Percentiles rank a stretch among this genome's conserved stretches.
Conservation (phyloP, 1,140 invertebrate genomes). For the Saxidomus purpurata region DNA sequence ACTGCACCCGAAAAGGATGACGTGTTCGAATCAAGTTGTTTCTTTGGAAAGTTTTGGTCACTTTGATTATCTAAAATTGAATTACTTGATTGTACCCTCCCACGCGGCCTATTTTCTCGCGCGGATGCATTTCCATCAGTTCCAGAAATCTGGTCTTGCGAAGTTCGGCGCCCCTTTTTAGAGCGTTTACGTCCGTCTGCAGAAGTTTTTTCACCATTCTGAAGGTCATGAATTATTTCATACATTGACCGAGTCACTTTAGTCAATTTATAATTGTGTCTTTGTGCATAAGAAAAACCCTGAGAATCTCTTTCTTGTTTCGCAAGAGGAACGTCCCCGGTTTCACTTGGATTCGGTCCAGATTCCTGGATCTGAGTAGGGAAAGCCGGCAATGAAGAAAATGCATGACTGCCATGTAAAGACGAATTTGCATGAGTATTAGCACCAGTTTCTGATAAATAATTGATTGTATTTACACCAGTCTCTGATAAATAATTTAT, state of each 20-base stretch:
- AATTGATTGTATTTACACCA: conserved; percentile 10
- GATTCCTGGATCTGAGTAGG: conserved; percentile 29
- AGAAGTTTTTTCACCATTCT: conserved; percentile 65
- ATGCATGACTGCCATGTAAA: conserved; percentile 28
- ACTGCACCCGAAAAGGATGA: conserved; percentile 40
- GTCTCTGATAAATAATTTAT: conserved; percentile 48
- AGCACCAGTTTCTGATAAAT: conserved; percentile 62
- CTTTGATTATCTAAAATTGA: conserved; percentile 17
- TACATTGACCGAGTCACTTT: conserved; percentile 79
- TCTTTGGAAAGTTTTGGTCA: conserved; percentile 3
- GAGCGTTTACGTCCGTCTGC: conserved; percentile 57
- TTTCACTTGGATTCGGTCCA: background rate
- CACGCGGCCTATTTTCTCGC: conserved; percentile 39
- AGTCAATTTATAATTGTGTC: conserved; percentile 76
- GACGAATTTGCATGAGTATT: conserved; percentile 8
- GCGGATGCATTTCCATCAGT: conserved; percentile 27
- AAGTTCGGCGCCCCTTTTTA: conserved; percentile 46
- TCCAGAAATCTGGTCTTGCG: conserved; percentile 10
- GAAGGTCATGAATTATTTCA: conserved; percentile 78
- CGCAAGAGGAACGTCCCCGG: background rate
- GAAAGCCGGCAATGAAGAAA: conserved; percentile 52
- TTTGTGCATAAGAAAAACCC: conserved; percentile 71
- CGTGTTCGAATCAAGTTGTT: background rate
- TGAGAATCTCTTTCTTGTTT: conserved; percentile 40
- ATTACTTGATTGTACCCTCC: conserved; percentile 42